Evolutionary conservation across 2,888 invertebrate genomes (phyloP).

Genomic region (Dynastes tityus): DNA sequence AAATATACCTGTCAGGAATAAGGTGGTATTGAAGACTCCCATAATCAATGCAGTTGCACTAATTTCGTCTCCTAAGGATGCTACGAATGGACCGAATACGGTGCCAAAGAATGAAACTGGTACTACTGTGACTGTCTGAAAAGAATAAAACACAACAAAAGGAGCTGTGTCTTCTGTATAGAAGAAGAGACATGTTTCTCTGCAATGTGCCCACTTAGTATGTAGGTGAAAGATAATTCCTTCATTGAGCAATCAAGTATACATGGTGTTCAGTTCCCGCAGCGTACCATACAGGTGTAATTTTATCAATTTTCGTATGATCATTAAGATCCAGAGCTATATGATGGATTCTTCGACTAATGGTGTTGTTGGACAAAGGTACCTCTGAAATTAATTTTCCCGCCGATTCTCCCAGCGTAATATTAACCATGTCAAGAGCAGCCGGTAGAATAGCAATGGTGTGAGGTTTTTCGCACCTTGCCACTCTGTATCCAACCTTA

Average conservation of each 20-base stretch:
- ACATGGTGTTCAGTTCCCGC: too few relatives aligned
- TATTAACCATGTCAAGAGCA: too few relatives aligned
- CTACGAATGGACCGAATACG: constrained; percentile 80
- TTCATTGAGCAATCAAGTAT: background rate
- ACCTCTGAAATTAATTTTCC: too few relatives aligned
- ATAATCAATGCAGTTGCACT: constrained; percentile 81
- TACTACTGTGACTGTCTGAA: constrained; percentile 78
- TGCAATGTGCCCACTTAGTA: background rate
- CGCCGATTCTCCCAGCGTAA: too few relatives aligned
- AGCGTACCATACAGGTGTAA: too few relatives aligned
- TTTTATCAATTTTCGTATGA: too few relatives aligned
- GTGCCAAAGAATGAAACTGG: constrained; percentile 81
- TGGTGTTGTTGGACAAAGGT: too few relatives aligned
- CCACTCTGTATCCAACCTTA: too few relatives aligned
- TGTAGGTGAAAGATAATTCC: background rate
- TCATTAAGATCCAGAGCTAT: too few relatives aligned
- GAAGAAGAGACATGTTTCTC: background rate
- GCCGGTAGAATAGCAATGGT: too few relatives aligned
- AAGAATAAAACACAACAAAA: constrained; percentile 52
- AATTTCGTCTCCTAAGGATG: constrained; percentile 78
- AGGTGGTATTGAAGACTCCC: constrained; percentile 78
- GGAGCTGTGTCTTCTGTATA: background rate
- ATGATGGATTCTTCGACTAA: too few relatives aligned
- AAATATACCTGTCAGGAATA: constrained; percentile 75
- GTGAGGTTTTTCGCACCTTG: too few relatives aligned